Conservation (phyloP, 2,113 vertebrate species). For the Poeciliopsis turrubarensis region DNA sequence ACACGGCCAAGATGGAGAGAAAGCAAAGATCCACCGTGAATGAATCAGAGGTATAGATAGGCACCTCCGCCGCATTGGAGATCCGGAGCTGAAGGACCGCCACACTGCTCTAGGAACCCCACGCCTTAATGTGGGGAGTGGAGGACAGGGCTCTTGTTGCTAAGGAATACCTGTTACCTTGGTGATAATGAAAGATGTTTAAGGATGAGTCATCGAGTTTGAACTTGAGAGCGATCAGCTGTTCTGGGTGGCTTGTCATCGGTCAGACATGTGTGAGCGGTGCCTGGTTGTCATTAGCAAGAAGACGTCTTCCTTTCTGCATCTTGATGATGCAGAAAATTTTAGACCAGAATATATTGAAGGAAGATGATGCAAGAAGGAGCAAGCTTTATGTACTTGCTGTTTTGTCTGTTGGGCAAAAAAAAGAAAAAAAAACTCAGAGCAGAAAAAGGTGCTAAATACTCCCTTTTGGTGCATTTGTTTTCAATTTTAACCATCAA, state of each 20-base stretch:
- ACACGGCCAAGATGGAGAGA: conserved; percentile 56
- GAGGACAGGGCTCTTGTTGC: conserved; percentile 69
- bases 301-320: background rate
- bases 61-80: conserved; percentile 24
- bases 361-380: background rate
- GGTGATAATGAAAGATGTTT: conserved; percentile 64
- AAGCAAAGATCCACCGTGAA: conserved; percentile 61
- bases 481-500: background rate
- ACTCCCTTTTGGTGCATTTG: background rate
- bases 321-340: background rate
- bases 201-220: conserved; percentile 67
- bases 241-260: conserved; percentile 3
- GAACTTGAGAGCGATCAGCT: conserved; percentile 39
- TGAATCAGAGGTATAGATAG: conserved; percentile 58
- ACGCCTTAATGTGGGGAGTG: conserved; percentile 46
- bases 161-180: conserved; percentile 74
- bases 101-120: conserved; percentile 41
- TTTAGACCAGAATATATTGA: background rate
- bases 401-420: background rate
- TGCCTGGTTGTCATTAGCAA: conserved; percentile 16
- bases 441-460: background rate
- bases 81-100: conserved; percentile 58
- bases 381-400: background rate
- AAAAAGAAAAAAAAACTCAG: background rate
- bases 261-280: conserved; percentile 10